Base-by-base conservation (phyloP, 2,113 vertebrate species). In the Phalacrocorax brasilianus region DNA sequence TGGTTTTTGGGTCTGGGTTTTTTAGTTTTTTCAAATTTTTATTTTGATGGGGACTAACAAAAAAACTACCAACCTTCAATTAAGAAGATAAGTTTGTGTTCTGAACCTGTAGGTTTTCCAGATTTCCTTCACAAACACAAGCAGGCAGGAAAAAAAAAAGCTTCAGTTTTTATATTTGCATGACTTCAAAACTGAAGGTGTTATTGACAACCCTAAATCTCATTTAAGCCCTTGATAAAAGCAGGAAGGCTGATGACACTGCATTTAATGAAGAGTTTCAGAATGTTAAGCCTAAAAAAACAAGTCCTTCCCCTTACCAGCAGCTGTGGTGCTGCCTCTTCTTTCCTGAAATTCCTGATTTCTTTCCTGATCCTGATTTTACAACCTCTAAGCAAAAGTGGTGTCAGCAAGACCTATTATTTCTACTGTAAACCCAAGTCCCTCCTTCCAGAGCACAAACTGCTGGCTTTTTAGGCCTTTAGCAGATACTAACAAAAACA, bases 201-300 rank as follows among this genome's bases (percentile, higher is more conserved):
- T 85, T 92, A 88, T 53, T 73, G 49, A 58, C 33, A 95, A 52
- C 8, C 11, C 12, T 91, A 74, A 83, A 59, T 92, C 68, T 93
- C 76, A 71, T 95, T 89, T 91, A 93, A 91, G 59, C 15, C 50
- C 52, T 45, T 63, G 28, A 47, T 81, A 87, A 89, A 89, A 91
- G 28, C 0, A 0, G 32, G 40, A 80, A 26, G 17, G 45, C 53
- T 92, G 67, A 62, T 90, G 67, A 50, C 0, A 1, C 59, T 90
- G 59, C 17, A 38, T 73, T 88, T 77, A 61, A 16, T 56, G 42
- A 45, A 79, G 50, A 82, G 50, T 33, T 72, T 88, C 59, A 71
- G 33, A 55, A 59, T 17, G 16, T 77, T 92, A 87, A 94, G 52
- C 33, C 73, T 24, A 28, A 40, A 67, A 71, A 70, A 49, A 30